These are phyloP conservation scores for Germaria angustata DNA, from an alignment of 2,888 invertebrate genomes.

Conservation along the genomic window DNA sequence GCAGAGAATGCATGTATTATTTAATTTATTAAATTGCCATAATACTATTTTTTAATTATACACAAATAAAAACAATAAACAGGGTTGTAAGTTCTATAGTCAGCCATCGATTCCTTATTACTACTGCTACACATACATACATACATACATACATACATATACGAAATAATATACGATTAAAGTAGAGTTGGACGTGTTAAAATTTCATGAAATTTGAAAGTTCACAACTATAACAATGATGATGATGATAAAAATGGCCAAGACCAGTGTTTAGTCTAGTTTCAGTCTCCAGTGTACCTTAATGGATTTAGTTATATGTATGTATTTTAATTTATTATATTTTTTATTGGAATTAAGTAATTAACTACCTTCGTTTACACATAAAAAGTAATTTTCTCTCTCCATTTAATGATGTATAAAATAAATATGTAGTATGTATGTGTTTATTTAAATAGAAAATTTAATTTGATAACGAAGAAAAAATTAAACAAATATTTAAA, in stretches of 20 bases:
- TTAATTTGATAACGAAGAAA: slow-evolving; percentile 58
- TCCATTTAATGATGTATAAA: slow-evolving; percentile 43
- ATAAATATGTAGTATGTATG: slow-evolving; percentile 58
- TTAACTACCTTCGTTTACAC: not conserved
- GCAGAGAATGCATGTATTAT: slow-evolving; percentile 12
- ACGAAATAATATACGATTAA: not conserved
- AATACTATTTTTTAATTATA: slow-evolving; percentile 2
- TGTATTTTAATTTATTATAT: slow-evolving; percentile 64
- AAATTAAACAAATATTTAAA: slow-evolving; percentile 36
- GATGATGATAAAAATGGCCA: not conserved
- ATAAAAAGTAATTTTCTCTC: not conserved
- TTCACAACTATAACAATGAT: slow-evolving; percentile 12
- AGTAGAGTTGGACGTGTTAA: slow-evolving; percentile 4
- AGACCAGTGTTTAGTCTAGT: slow-evolving; percentile 60
- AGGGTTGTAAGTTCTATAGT: slow-evolving; percentile 47
- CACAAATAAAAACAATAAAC: slow-evolving; percentile 36
- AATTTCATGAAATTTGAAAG: slow-evolving; percentile 16
- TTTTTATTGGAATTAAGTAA: slow-evolving; percentile 54
- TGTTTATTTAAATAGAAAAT: slow-evolving; percentile 64
- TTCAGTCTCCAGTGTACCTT: slow-evolving; percentile 65
- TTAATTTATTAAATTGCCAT: slow-evolving; percentile 45
- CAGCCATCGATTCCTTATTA: slow-evolving; percentile 21
- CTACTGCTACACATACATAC: not conserved
- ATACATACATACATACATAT: not conserved
- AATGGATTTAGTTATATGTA: slow-evolving; percentile 57